Evolutionary conservation across 2,888 invertebrate species (phyloP).

Genomic region (Tetropium fuscum): DNA sequence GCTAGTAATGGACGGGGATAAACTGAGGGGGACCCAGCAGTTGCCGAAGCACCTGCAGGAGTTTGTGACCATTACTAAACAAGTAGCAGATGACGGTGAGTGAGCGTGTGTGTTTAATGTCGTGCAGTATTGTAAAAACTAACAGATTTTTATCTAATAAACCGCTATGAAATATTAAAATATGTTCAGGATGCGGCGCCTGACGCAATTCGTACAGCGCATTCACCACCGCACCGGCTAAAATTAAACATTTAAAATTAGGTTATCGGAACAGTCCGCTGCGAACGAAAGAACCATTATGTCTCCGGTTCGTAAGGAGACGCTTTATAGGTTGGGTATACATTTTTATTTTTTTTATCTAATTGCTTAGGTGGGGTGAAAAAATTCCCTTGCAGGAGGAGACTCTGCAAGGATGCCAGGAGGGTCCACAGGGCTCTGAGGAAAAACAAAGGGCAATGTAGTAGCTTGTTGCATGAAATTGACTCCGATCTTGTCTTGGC

Average conservation of each 20-base stretch:
- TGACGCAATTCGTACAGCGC: conserved; percentile 29
- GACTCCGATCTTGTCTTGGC: conserved; percentile 71
- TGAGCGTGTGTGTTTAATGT: conserved; percentile 59
- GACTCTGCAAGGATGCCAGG: conserved; percentile 58
- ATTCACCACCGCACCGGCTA: conserved; percentile 36
- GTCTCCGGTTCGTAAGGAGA: no score
- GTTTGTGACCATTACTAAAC: conserved; percentile 68
- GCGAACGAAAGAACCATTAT: conserved; percentile 2
- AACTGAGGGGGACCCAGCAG: conserved; percentile 73
- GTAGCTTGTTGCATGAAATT: conserved; percentile 73
- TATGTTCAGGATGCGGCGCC: conserved; percentile 7
- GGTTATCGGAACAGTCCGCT: conserved; percentile 37
- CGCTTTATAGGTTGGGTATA: no score
- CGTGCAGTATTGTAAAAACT: conserved; percentile 62
- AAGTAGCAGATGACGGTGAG: conserved; percentile 66
- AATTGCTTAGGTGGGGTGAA: conserved; percentile 39
- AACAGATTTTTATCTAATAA: conserved; percentile 17
- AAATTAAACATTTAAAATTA: conserved; percentile 50
- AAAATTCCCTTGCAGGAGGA: conserved; percentile 43
- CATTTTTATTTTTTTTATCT: neutral
- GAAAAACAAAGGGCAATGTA: conserved; percentile 56
- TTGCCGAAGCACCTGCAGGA: conserved; percentile 85
- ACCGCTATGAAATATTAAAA: neutral
- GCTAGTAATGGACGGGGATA: conserved; percentile 76
- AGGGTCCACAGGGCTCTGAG: conserved; percentile 60